Percentiles rank a stretch among this genome's conserved stretches.
Conservation (phyloP, 2,797 vertebrate genomes). For the Antrozous pallidus region DNA sequence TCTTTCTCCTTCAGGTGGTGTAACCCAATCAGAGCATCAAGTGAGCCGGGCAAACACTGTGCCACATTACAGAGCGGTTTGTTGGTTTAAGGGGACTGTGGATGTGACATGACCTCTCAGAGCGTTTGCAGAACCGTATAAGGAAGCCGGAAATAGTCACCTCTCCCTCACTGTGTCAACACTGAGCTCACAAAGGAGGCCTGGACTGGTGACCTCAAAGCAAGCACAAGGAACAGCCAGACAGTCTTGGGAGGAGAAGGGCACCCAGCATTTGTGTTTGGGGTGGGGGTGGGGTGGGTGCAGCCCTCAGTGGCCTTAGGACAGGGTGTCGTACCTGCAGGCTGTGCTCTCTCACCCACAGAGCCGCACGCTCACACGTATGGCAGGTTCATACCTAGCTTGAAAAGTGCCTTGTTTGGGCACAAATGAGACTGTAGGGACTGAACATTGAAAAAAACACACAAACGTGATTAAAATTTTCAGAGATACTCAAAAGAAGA, state of each 20-base stretch:
- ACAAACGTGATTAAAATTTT: background rate
- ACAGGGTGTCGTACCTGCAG: background rate
- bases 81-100: slow-evolving; percentile 29
- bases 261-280: background rate
- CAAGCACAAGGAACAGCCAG: background rate
- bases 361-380: background rate
- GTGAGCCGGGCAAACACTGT: background rate
- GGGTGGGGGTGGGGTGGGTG: background rate
- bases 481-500: background rate
- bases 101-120: slow-evolving; percentile 6
- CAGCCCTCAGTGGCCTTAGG: background rate
- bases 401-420: background rate
- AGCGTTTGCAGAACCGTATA: slow-evolving; percentile 44
- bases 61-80: slow-evolving; percentile 11
- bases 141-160: slow-evolving; percentile 39
- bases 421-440: background rate
- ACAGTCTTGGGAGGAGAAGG: background rate
- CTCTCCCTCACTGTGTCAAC: slow-evolving; percentile 29
- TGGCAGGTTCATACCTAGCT: background rate
- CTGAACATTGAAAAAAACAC: too few species aligned
- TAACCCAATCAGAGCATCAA: background rate
- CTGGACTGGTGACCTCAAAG: background rate
- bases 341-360: background rate
- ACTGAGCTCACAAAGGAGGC: background rate
- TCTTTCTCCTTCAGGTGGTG: slow-evolving; percentile 24